Evolutionary conservation across 2,888 invertebrate species (phyloP), one percentile per base, ranked within the genome.

Genomic region (Baccha elongata): DNA sequence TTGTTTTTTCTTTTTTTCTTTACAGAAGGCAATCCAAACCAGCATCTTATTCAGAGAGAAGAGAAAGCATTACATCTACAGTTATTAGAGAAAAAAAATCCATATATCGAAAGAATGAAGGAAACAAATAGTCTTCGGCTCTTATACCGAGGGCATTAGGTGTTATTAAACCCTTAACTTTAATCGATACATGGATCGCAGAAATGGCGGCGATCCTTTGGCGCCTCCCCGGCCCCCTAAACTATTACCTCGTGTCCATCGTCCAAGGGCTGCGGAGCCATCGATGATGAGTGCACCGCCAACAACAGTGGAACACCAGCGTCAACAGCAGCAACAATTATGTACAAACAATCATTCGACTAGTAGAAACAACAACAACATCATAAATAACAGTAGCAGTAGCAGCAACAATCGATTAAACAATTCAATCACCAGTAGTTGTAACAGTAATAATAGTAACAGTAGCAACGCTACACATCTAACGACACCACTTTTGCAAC

Each of bases 211-310:
- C 93, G 90, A 91, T 91, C 94, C 93, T 93, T 93, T 93, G 93
- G 93, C 93, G 93, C 94, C 94, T 93, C 94, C 93, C 92, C 93
- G 93, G 93, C 94, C 93, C 92, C 93, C 94, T 91, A 93, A 94
- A 92, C 92, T 93, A 91, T 92, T 93, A 93, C 94, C 94, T 92
- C 94, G 94, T 92, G 93, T 93, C 90, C 93, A 93, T 93, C 91
- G 93, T 89, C 90, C 90, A 86, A 88, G 90, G 93, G 91, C 92
- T 91, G 91, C 92, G 86, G 93, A 94, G 93, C 91, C 92, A 90
- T 89, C 90, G 88, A 91, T 91, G 89, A 92, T 92, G 91, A 91
- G 90, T 89, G 90, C 88, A 88, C 88, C 91, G 58, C 80, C 85
- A 83, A 81, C 80, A 80, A 84, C 84, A 85, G 79, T 79, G 76